Base-by-base conservation (phyloP, 1,140 invertebrate genomes). In the Drosophila kohkoa region DNA sequence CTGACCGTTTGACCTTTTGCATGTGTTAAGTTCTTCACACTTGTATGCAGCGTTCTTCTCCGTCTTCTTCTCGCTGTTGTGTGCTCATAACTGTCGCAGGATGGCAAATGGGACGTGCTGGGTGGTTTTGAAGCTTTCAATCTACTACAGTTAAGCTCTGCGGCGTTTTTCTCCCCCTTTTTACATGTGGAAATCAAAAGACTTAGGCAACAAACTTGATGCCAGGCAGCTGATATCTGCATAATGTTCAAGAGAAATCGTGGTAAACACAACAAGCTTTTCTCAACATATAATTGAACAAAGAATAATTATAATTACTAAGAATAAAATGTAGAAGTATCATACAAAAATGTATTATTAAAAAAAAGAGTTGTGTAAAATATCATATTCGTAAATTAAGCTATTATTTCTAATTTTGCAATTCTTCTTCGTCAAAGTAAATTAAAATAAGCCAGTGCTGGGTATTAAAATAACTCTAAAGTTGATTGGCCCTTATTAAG, bases 71-170 rank as follows among this genome's bases (percentile, higher is more conserved):
- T 15, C 38, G 30, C 38, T 48, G 43, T 32, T 74, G 35, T 69
- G 13, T 75, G 66, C 57, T 88, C 77, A 87, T 88, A 82, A 87
- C 82, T 88, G 83, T 87, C 82, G 77, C 82, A 77, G 83, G 65
- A 59, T 41, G 35, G 68, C 79, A 87, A 82, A 87, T 69, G 76
- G 79, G 82, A 82, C 82, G 82, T 86, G 68, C 54, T 79, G 82
- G 76, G 71, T 74, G 82, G 79, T 60, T 72, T 55, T 46, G 28
- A 25, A 35, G 71, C 58, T 57, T 74, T 62, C 28, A 25, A 45
- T n/a, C 28, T 52, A 43, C 63, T 68, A 70, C 65, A 74, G 55
- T 68, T 63, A 69, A 57, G 57, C 43, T 57, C 49, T 51, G 49
- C 32, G 65, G 72, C 52, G 10, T 30, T 72, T 65, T 71, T 15